Percentiles rank a stretch among this genome's conserved stretches.
phyloP scores from a whole-genome alignment of 2,797 vertebrate genomes.

The Chaunax sp. region DNA sequence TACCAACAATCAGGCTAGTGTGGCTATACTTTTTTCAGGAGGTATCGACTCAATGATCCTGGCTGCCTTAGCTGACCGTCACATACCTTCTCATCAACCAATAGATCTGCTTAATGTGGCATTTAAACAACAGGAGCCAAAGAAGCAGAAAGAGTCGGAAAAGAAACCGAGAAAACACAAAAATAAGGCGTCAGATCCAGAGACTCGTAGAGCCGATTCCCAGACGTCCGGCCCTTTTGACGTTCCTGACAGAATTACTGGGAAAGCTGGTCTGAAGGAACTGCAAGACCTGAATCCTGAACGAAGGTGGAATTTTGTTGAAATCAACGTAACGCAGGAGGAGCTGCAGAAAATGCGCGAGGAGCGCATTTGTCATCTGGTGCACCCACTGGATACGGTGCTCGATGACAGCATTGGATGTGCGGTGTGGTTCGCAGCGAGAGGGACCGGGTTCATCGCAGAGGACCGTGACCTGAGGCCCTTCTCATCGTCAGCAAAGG shows the following conservation, averaged over 20 bases:
- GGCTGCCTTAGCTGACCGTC: conserved; percentile 89
- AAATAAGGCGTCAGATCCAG: conserved; percentile 24
- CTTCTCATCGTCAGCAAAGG: conserved; percentile 91
- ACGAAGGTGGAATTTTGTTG: conserved; percentile 94
- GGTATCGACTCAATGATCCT: conserved; percentile 95
- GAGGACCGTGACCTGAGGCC: conserved; percentile 64
- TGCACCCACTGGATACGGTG: conserved; percentile 91
- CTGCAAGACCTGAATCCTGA: conserved; percentile 83
- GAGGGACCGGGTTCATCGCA: conserved; percentile 84
- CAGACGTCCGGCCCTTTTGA: conserved; percentile 68
- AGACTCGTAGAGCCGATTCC: background rate
- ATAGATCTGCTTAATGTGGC: conserved; percentile 98
- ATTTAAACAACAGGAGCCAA: conserved; percentile 82
- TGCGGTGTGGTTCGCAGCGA: conserved; percentile 96
- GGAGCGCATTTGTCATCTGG: conserved; percentile 83
- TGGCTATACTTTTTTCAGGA: conserved; percentile 95
- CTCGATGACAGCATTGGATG: conserved; percentile 97
- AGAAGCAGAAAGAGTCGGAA: conserved; percentile 42
- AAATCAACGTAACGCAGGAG: conserved; percentile 89
- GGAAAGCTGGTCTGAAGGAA: conserved; percentile 88
- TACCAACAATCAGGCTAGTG: conserved; percentile 58
- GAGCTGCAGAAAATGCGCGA: conserved; percentile 87
- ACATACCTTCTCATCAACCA: conserved; percentile 86
- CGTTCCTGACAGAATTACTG: conserved; percentile 93
- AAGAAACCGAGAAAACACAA: conserved; percentile 62